Base-by-base conservation (phyloP, 2,113 vertebrate species). In the Callorhinus ursinus region DNA sequence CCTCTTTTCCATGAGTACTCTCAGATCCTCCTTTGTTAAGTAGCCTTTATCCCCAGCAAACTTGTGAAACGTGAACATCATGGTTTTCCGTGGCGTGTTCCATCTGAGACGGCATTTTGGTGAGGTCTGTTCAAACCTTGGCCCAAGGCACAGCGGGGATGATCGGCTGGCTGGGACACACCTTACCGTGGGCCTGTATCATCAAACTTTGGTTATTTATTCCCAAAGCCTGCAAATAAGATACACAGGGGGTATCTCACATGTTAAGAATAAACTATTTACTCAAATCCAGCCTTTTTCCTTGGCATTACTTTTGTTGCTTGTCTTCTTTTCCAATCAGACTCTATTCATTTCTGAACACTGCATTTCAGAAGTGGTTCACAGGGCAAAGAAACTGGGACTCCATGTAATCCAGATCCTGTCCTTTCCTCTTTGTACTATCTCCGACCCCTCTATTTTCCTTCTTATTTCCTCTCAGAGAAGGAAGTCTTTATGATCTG, bases 251-350 rank as follows among this genome's bases (percentile, higher is more conserved):
- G 16, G 5, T 67, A 21, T 55, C n/a, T 49, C 53, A 18, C 39
- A 3, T 8, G 36, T 39, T 89, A 55, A 36, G 33, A 93, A 31
- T 61, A 61, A 96, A 79, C 12, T 36, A 46, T 92, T 86, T 72
- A 15, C 77, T 63, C 55, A 67, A 63, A 97, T 81, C 42, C 42
- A n/a, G 42, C 53, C 46, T 88, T 91, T 88, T 51, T 19, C 19
- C 36, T 81, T 55, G 46, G 15, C 14, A 19, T 86, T 42, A n/a
- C 59, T 77, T 80, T 81, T 82, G 12, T 24, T 19, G 33, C 42
- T 65, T 81, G 59, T 85, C 84, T 96, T 92, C 83, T 63, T 91
- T 88, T 95, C 83, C 95, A 80, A 19, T 74, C 88, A 91, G 94
- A 69, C 72, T 61, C 77, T 86, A 46, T 82, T 97, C 33, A 84